Evolutionary conservation across 2,797 vertebrate species (phyloP).

Genomic region (Fundulus diaphanus): DNA sequence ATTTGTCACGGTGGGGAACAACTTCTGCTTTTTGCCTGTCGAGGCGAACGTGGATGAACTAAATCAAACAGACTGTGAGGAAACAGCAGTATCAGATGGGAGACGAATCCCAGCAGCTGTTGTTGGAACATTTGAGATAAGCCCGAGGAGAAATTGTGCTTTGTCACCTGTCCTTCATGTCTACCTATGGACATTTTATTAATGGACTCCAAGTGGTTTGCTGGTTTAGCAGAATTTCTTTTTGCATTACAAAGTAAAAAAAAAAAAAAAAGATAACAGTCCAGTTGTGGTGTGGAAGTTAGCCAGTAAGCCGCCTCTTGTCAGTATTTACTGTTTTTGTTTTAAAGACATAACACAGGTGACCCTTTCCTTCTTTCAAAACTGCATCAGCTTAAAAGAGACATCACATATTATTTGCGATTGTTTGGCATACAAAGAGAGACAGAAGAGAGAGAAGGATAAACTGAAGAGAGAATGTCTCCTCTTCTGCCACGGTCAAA

Average conservation of each 20-base stretch:
- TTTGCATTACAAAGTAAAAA: background rate
- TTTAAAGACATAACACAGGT: background rate
- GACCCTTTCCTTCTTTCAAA: background rate
- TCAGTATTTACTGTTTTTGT: constrained; percentile 8
- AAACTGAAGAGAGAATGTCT: too few species aligned
- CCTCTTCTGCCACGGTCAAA: too few species aligned
- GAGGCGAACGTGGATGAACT: background rate
- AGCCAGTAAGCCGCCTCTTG: background rate
- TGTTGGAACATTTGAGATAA: constrained; percentile 17
- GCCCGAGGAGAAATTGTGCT: background rate
- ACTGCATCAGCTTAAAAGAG: constrained; percentile 6
- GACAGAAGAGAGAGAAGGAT: too few species aligned
- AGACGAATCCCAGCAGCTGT: background rate
- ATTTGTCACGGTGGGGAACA: constrained; percentile 23
- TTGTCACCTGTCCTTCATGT: background rate
- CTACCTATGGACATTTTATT: constrained; percentile 4
- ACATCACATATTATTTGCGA: background rate
- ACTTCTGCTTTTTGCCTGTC: constrained; percentile 9
- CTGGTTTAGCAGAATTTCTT: constrained; percentile 15
- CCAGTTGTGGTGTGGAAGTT: too few species aligned
- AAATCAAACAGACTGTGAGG: constrained; percentile 8
- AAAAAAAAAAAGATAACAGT: too few species aligned
- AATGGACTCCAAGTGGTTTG: background rate
- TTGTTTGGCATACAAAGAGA: too few species aligned
- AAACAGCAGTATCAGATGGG: constrained; percentile 7